Base-by-base conservation (phyloP, 2,888 invertebrate species). In the Proisotoma minuta region DNA sequence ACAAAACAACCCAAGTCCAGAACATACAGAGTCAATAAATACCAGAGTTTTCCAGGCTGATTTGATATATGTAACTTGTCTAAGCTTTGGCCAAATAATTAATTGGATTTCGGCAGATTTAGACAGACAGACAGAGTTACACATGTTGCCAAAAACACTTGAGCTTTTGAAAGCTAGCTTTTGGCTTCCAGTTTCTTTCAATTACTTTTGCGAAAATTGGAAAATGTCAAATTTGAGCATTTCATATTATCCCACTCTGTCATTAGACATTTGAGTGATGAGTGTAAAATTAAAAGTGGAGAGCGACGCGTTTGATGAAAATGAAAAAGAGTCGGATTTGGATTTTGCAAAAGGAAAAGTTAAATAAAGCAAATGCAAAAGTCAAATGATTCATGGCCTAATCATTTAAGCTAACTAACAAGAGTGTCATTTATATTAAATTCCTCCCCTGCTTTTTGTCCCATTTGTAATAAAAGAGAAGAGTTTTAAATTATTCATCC, bases 181-280 rank as follows among this genome's bases (percentile, higher is more conserved):
- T n/a, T n/a, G n/a, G n/a, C n/a, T n/a, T n/a, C n/a, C n/a, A n/a
- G n/a, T n/a, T n/a, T n/a, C n/a, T n/a, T n/a, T n/a, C n/a, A n/a
- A n/a, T n/a, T n/a, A n/a, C n/a, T 15, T 34, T 34, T 34, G 34
- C 34, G 15, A 34, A 34, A 34, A 34, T 34, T 34, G 8, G 34
- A 10, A 34, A 34, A 34, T 34, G 34, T 34, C 34, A 34, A 10
- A 15, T n/a, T n/a, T n/a, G n/a, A n/a, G n/a, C n/a, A n/a, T n/a
- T n/a, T n/a, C n/a, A n/a, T n/a, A n/a, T n/a, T n/a, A n/a, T n/a
- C 8, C 34, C 15, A 34, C 34, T 34, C 34, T 8, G n/a, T n/a
- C n/a, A n/a, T n/a, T n/a, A n/a, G n/a, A n/a, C 24, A 18, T 24
- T 49, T 49, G 49, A 49, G 20, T 49, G 49, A 49, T 49, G 49